phyloP scores from a whole-genome alignment of 1,140 invertebrate species.

The Drosophila willistoni region DNA sequence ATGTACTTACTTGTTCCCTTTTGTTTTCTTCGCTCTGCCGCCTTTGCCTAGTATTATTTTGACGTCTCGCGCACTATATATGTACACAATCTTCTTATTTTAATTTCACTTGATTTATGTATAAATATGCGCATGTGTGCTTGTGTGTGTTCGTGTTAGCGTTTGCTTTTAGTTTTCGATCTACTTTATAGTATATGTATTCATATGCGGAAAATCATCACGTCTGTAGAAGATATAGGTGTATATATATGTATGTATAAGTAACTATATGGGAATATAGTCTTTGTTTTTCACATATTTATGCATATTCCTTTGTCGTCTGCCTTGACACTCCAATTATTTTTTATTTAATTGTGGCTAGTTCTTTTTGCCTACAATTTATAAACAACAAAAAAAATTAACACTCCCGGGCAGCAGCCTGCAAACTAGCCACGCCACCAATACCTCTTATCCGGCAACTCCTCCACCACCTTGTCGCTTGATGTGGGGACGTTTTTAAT shows the following conservation, averaged over 20 bases:
- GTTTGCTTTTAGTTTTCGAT: constrained; percentile 28
- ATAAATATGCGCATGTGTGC: constrained; percentile 34
- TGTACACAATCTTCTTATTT: neutral
- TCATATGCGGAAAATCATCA: constrained; percentile 52
- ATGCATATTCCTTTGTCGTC: neutral
- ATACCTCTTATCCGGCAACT: too few species aligned
- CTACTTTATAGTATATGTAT: constrained; percentile 17
- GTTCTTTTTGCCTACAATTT: neutral
- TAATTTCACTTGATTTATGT: constrained; percentile 52
- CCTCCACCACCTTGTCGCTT: too few species aligned
- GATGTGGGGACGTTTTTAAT: too few species aligned
- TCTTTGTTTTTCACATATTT: neutral
- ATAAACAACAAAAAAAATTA: constrained; percentile 14
- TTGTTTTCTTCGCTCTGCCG: neutral
- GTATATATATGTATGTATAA: neutral
- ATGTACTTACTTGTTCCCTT: neutral
- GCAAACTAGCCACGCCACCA: too few species aligned
- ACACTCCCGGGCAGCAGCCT: neutral
- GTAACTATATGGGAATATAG: neutral
- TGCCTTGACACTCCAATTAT: neutral
- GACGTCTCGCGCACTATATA: constrained; percentile 30
- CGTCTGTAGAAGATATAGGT: constrained; percentile 25
- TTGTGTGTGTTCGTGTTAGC: constrained; percentile 5
- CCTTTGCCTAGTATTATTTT: constrained; percentile 6
- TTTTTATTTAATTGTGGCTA: neutral